Percentiles rank a stretch among this genome's conserved stretches.
Conservation (phyloP, 2,797 vertebrate species). For the Gastrophryne carolinensis region DNA sequence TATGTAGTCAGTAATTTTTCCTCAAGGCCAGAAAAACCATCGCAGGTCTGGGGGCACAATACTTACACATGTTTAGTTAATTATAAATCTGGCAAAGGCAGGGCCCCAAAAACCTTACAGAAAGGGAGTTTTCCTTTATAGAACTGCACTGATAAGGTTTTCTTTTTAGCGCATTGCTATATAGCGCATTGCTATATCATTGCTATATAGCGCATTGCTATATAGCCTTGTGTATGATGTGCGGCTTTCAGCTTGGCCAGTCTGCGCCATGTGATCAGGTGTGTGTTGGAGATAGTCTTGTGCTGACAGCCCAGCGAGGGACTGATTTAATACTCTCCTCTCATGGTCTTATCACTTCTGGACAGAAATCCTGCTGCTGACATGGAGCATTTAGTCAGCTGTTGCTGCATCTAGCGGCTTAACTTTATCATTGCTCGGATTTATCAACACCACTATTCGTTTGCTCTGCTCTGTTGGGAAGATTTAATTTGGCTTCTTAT, state of each 20-base stretch:
- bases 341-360: conserved; percentile 12
- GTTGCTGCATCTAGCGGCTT: conserved; percentile 20
- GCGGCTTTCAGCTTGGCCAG: background rate
- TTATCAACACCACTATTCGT: background rate
- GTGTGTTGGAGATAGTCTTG: conserved; percentile 3
- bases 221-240: too few relatives aligned
- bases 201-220: too few relatives aligned
- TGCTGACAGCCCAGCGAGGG: conserved; percentile 15
- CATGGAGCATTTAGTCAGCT: conserved; percentile 30
- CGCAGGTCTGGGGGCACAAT: too few relatives aligned
- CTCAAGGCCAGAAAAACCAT: too few relatives aligned
- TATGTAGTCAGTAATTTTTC: too few relatives aligned
- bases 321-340: conserved; percentile 27
- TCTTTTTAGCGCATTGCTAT: too few relatives aligned
- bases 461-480: background rate
- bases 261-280: background rate
- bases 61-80: too few relatives aligned
- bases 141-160: too few relatives aligned
- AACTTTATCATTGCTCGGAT: conserved; percentile 12
- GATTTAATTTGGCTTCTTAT: background rate
- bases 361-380: conserved; percentile 36
- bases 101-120: too few relatives aligned
- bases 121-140: too few relatives aligned
- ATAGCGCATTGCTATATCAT: too few relatives aligned
- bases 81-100: too few relatives aligned